Conservation (phyloP, 2,797 vertebrate species). For the Sparidentex hasta region DNA sequence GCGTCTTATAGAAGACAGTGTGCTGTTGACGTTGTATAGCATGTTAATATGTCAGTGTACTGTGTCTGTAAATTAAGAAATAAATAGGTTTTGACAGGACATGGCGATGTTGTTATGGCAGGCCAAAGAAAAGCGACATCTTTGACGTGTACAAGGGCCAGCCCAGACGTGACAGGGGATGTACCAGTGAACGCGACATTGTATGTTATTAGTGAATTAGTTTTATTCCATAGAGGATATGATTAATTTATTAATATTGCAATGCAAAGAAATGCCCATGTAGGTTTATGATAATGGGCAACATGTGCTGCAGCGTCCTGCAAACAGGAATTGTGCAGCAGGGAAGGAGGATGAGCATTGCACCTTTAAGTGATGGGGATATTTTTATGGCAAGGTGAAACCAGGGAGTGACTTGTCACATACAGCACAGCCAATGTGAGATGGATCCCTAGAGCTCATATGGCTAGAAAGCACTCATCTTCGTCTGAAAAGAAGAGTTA, state of each 20-base stretch:
- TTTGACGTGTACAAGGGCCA: slow-evolving; percentile 2
- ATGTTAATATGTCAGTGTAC: not conserved
- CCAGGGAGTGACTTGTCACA: slow-evolving; percentile 55
- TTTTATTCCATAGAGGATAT: slow-evolving; percentile 9
- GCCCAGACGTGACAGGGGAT: slow-evolving; percentile 1
- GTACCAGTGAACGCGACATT: not conserved
- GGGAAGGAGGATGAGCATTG: slow-evolving; percentile 40
- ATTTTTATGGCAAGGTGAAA: slow-evolving; percentile 71
- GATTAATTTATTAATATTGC: not conserved
- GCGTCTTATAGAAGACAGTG: slow-evolving; percentile 12
- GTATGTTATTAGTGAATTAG: not conserved
- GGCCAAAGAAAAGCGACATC: slow-evolving; percentile 7
- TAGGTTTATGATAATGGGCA: not conserved
- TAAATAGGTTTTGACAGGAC: slow-evolving; percentile 8
- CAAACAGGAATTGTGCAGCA: slow-evolving; percentile 48
- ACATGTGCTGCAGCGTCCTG: slow-evolving; percentile 58
- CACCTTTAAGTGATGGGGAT: slow-evolving; percentile 51
- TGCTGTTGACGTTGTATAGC: not conserved
- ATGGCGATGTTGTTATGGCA: slow-evolving; percentile 6
- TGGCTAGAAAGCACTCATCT: slow-evolving; percentile 21
- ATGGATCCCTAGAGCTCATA: slow-evolving; percentile 35
- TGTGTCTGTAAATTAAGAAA: not conserved
- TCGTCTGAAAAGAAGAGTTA: slow-evolving; percentile 14
- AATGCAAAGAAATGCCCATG: not conserved
- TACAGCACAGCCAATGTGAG: slow-evolving; percentile 39